A percentile compares a stretch with the other conserved stretches of the same genome.
Evolutionary conservation across 2,797 vertebrate genomes (phyloP).

Genomic region (Sebastes cheni): DNA sequence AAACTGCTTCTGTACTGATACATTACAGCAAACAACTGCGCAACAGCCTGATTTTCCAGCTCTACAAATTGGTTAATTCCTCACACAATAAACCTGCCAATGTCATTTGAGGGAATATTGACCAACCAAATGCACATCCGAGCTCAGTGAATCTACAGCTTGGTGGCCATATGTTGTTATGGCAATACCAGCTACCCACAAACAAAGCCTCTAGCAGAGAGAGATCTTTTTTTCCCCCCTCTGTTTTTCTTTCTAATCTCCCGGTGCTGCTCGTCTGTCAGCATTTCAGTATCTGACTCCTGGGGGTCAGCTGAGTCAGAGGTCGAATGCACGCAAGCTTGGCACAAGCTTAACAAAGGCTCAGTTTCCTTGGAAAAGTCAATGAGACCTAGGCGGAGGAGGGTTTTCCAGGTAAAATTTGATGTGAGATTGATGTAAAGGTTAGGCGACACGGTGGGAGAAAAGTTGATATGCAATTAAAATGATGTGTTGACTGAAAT

Average conservation of each 20-base stretch:
- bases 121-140: conserved; percentile 70
- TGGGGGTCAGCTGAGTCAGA: conserved; percentile 67
- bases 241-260: conserved; percentile 56
- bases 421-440: conserved; percentile 26
- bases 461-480: conserved; percentile 20
- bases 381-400: conserved; percentile 5
- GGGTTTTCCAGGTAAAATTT: conserved; percentile 12
- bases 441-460: conserved; percentile 3
- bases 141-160: conserved; percentile 73
- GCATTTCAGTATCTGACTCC: conserved; percentile 62
- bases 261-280: conserved; percentile 58
- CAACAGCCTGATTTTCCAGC: conserved; percentile 61
- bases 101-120: conserved; percentile 59
- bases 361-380: conserved; percentile 26
- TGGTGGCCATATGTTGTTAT: conserved; percentile 78
- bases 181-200: conserved; percentile 62
- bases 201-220: conserved; percentile 58
- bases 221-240: neutral
- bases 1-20: conserved; percentile 41
- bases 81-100: conserved; percentile 59
- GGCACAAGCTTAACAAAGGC: conserved; percentile 56
- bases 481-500: conserved; percentile 8
- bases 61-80: conserved; percentile 69
- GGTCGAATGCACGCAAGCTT: conserved; percentile 57
- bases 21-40: conserved; percentile 45